A percentile compares a stretch with the other conserved stretches of the same genome.
Evolutionary conservation across 2,797 vertebrate genomes (phyloP).

Genomic region (Pangasius djambal): DNA sequence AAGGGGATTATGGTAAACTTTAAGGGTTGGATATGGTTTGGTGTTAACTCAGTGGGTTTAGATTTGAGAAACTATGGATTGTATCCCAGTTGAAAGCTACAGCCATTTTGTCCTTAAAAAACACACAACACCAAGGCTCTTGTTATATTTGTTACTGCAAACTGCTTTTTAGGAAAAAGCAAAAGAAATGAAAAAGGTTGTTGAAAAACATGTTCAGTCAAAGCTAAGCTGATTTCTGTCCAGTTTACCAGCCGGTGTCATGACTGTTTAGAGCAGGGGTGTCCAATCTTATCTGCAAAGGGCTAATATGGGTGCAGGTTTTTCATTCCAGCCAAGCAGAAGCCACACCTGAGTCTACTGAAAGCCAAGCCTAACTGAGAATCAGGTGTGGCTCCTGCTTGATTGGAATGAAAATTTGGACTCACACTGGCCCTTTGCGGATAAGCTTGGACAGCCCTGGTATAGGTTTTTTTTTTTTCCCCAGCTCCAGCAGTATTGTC

Average conservation of each 20-base stretch:
- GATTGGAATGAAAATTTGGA: too few relatives aligned
- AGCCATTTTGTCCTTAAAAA: not conserved
- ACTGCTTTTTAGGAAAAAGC: not conserved
- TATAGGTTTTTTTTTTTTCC: too few relatives aligned
- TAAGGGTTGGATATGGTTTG: not conserved
- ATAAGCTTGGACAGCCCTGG: too few relatives aligned
- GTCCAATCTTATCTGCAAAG: too few relatives aligned
- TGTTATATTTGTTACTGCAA: not conserved
- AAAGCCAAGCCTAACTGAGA: too few relatives aligned
- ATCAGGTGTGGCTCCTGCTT: too few relatives aligned
- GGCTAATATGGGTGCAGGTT: too few relatives aligned
- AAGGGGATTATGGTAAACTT: slow-evolving; percentile 21
- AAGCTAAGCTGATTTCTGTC: slow-evolving; percentile 20
- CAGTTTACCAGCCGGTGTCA: not conserved
- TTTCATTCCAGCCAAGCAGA: too few relatives aligned
- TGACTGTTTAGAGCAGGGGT: not conserved
- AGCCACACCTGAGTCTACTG: too few relatives aligned
- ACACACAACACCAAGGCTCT: not conserved
- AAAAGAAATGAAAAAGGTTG: not conserved
- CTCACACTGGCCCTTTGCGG: too few relatives aligned
- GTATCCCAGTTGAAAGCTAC: not conserved
- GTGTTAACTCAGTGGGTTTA: not conserved
- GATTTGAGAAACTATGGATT: not conserved
- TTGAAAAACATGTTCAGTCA: not conserved
- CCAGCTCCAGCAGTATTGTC: not conserved